Percentiles rank a stretch among this genome's conserved stretches.
phyloP scores from a whole-genome alignment of 2,113 vertebrate genomes.

The Conger conger region DNA sequence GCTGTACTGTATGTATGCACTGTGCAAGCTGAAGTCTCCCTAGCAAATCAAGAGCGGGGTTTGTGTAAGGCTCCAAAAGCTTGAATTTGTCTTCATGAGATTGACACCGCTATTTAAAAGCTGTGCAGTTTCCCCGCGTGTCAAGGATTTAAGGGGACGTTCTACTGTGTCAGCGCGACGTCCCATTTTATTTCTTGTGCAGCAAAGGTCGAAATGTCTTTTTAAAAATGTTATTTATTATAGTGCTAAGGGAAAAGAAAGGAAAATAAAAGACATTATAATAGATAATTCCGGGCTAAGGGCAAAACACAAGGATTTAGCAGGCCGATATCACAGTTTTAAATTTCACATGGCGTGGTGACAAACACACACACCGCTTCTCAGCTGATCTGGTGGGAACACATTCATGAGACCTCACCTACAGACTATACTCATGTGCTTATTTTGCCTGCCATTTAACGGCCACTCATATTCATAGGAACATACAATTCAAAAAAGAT shows the following conservation, averaged over 20 bases:
- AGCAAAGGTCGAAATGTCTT: not conserved
- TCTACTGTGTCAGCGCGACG: not conserved
- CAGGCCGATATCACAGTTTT: not conserved
- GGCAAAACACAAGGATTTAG: not conserved
- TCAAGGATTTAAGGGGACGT: constrained; percentile 12
- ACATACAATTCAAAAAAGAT: no score
- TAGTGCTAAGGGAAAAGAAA: not conserved
- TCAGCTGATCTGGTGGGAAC: not conserved
- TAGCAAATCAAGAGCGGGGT: not conserved
- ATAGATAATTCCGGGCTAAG: not conserved
- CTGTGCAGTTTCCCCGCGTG: not conserved
- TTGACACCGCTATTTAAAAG: constrained; percentile 23
- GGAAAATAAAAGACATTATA: not conserved
- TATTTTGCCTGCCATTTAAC: no score
- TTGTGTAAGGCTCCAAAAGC: not conserved
- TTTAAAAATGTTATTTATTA: not conserved
- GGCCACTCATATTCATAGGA: no score
- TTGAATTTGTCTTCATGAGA: constrained; percentile 4
- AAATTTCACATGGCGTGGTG: not conserved
- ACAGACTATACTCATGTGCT: not conserved
- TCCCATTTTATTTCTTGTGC: constrained; percentile 8
- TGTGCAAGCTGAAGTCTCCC: not conserved
- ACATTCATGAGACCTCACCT: not conserved
- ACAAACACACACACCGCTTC: not conserved
- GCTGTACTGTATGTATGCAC: not conserved